A percentile compares a stretch with the other conserved stretches of the same genome.
Conservation (phyloP, 1,140 invertebrate species). For the Helicorthomorpha holstii region DNA sequence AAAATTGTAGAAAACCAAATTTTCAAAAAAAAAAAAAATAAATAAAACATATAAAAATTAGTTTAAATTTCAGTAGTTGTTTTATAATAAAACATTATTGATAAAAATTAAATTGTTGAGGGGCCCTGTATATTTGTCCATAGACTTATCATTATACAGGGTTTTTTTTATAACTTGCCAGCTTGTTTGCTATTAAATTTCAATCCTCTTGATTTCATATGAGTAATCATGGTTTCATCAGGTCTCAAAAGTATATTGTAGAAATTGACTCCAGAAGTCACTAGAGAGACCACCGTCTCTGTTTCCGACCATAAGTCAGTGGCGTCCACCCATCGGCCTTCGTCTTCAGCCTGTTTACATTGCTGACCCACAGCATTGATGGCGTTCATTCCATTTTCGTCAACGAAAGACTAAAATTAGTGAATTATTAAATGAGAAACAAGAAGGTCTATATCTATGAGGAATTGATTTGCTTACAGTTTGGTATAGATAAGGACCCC, state of each 20-base stretch:
- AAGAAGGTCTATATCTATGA: constrained; percentile 3
- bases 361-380: constrained; percentile 22
- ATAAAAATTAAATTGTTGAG: no score
- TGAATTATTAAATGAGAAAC: not conserved
- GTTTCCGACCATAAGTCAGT: constrained; percentile 43
- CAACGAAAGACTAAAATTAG: constrained; percentile 30
- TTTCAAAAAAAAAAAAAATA: no score
- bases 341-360: constrained; percentile 23
- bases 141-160: not conserved
- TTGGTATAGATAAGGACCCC: constrained; percentile 53
- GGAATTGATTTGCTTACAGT: constrained; percentile 31
- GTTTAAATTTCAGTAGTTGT: no score
- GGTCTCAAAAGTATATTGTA: constrained; percentile 48
- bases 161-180: not conserved
- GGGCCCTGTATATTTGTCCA: no score
- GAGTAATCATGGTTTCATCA: not conserved
- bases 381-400: constrained; percentile 22
- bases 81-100: no score
- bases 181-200: no score
- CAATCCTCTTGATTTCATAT: no score
- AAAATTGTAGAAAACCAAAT: no score
- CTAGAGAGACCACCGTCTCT: constrained; percentile 34
- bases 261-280: constrained; percentile 48
- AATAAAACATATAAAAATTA: no score
- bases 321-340: constrained; percentile 30